Conservation (phyloP, 2,888 invertebrate species). For the Pediacus dermestoides region DNA sequence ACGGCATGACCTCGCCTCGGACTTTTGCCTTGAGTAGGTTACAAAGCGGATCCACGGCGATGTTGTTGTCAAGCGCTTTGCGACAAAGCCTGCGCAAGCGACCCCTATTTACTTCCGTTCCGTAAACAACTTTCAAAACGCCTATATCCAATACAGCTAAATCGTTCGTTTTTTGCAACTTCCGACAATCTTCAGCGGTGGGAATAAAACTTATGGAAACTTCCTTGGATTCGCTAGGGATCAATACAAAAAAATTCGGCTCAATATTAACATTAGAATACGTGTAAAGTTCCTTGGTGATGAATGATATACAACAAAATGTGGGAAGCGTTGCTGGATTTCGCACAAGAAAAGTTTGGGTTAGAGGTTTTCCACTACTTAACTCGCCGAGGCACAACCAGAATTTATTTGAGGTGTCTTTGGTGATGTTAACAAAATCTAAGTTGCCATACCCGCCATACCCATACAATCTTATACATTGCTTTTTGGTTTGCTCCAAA, state of each 20-base stretch:
- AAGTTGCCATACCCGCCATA: conserved; percentile 58
- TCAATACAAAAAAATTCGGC: conserved; percentile 38
- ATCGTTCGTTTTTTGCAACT: conserved; percentile 29
- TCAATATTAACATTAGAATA: conserved; percentile 36
- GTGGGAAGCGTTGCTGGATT: conserved; percentile 57
- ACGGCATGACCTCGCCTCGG: conserved; percentile 38
- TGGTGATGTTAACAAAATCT: conserved; percentile 46
- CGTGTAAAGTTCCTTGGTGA: conserved; percentile 33
- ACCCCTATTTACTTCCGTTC: conserved; percentile 43
- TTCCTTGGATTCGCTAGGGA: conserved; percentile 37
- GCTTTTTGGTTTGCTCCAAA: conserved; percentile 35
- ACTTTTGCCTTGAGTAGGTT: conserved; percentile 34
- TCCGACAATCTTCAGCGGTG: conserved; percentile 38
- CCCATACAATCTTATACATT: conserved; percentile 53
- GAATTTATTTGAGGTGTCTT: conserved; percentile 56
- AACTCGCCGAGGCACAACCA: conserved; percentile 59
- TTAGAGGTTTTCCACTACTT: conserved; percentile 48
- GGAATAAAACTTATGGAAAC: conserved; percentile 39
- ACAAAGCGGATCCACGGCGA: conserved; percentile 29
- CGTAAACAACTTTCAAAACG: conserved; percentile 38
- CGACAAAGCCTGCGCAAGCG: conserved; percentile 39
- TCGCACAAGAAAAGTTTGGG: conserved; percentile 52
- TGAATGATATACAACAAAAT: conserved; percentile 48
- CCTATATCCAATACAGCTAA: conserved; percentile 42
- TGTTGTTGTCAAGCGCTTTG: conserved; percentile 31